Percentiles rank a stretch among this genome's conserved stretches.
Evolutionary conservation across 2,888 invertebrate species (phyloP).

Genomic region (Dysmachus trigonus): DNA sequence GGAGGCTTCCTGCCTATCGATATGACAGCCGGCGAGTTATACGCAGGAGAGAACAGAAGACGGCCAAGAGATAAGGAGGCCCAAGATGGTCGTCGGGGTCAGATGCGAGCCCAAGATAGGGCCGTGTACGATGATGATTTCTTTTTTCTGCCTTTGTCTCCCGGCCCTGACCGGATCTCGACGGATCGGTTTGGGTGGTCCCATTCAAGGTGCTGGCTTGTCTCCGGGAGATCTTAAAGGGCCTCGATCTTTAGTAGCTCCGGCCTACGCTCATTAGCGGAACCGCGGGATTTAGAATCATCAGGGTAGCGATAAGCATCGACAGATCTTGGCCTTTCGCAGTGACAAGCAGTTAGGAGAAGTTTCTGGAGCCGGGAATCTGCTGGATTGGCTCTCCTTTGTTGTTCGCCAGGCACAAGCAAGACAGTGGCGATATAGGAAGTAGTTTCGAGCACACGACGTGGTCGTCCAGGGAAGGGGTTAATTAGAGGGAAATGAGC

Average conservation of each 20-base stretch:
- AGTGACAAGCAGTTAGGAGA: neutral
- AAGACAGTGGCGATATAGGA: neutral
- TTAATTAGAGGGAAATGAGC: constrained; percentile 12
- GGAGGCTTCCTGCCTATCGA: constrained; percentile 29
- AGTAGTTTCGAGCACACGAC: neutral
- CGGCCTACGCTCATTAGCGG: constrained; percentile 33
- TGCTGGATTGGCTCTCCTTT: neutral
- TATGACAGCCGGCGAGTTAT: constrained; percentile 26
- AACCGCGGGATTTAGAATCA: constrained; percentile 26
- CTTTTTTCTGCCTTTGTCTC: constrained; percentile 9
- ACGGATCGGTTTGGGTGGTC: constrained; percentile 19
- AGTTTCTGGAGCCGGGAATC: neutral
- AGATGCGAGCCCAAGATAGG: constrained; percentile 5
- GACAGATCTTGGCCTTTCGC: constrained; percentile 10
- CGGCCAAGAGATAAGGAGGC: neutral
- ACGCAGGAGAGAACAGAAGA: neutral
- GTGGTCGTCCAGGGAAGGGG: neutral
- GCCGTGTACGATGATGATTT: constrained; percentile 9
- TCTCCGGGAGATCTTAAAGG: neutral
- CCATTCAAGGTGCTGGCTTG: constrained; percentile 28
- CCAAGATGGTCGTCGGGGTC: constrained; percentile 8
- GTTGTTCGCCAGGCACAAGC: neutral
- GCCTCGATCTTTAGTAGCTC: neutral
- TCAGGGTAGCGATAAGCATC: constrained; percentile 11
- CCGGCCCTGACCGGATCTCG: neutral